phyloP scores from a whole-genome alignment of 2,113 vertebrate genomes.

The Clinocottus analis region DNA sequence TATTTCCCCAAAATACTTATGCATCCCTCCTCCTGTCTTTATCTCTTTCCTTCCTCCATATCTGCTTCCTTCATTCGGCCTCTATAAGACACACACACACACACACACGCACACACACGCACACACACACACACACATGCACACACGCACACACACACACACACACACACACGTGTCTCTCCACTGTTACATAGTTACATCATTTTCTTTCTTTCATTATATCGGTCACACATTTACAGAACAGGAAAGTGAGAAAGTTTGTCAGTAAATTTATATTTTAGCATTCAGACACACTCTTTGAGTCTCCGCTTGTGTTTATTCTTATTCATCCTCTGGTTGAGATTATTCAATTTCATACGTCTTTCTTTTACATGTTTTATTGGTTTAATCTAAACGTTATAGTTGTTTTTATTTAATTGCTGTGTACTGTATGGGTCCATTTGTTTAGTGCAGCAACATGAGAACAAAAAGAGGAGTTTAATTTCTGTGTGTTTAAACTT shows the following conservation, averaged over 20 bases:
- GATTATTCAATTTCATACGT: not conserved
- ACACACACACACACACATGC: too few species aligned
- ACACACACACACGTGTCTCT: constrained; percentile 4
- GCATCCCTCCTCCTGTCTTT: constrained; percentile 57
- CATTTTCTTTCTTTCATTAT: not conserved
- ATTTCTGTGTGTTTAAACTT: not conserved
- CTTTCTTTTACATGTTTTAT: not conserved
- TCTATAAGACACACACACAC: constrained; percentile 2
- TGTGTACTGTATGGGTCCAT: not conserved
- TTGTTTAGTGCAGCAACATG: not conserved
- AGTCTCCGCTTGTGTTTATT: not conserved
- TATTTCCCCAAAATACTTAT: constrained; percentile 65
- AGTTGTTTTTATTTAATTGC: not conserved
- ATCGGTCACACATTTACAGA: not conserved
- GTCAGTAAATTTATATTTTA: constrained; percentile 1
- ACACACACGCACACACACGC: constrained; percentile 8
- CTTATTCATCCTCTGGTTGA: not conserved
- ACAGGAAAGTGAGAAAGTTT: not conserved
- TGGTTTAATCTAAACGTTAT: not conserved
- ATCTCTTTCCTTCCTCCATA: constrained; percentile 76
- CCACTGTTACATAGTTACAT: not conserved
- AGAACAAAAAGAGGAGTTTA: not conserved
- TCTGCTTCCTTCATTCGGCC: constrained; percentile 68
- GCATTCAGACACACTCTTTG: not conserved
- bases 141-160: constrained; percentile 8